phyloP scores from a whole-genome alignment of 1,140 invertebrate species.

The Polypedilum pembai region DNA sequence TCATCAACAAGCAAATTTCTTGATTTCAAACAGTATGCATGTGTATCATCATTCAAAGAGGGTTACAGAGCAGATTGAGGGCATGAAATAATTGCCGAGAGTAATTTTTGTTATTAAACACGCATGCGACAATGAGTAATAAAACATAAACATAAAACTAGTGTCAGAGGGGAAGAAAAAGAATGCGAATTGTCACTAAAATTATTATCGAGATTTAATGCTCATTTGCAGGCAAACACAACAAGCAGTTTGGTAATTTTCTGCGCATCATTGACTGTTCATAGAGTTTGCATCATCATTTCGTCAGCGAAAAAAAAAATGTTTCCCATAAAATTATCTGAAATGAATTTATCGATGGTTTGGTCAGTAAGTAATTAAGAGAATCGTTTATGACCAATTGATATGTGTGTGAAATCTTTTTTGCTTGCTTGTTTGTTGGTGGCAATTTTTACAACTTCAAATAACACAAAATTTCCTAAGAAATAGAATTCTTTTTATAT shows the following conservation, averaged over 20 bases:
- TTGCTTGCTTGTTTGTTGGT: too few relatives aligned
- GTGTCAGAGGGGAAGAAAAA: too few relatives aligned
- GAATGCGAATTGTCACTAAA: too few relatives aligned
- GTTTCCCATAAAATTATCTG: slow-evolving; percentile 6
- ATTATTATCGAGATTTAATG: slow-evolving; percentile 5
- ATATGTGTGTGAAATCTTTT: too few relatives aligned
- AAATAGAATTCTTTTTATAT: too few relatives aligned
- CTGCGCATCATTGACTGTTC: neutral
- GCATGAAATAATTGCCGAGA: neutral
- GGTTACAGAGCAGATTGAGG: neutral
- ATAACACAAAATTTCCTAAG: too few relatives aligned
- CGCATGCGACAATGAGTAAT: neutral
- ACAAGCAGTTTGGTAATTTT: neutral
- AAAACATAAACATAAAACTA: too few relatives aligned
- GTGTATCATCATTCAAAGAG: neutral
- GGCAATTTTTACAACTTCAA: too few relatives aligned
- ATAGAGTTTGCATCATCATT: neutral
- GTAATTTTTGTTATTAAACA: slow-evolving; percentile 12
- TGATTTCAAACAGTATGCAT: neutral
- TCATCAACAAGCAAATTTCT: neutral
- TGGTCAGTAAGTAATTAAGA: slow-evolving; percentile 20
- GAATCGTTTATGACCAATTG: neutral
- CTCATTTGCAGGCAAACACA: neutral
- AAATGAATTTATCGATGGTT: slow-evolving; percentile 24
- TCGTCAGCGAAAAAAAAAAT: neutral